A percentile compares a stretch with the other conserved stretches of the same genome.
These are phyloP conservation scores for Sicus ferrugineus DNA, from an alignment of 2,888 invertebrate species.

Conservation along the genomic window DNA sequence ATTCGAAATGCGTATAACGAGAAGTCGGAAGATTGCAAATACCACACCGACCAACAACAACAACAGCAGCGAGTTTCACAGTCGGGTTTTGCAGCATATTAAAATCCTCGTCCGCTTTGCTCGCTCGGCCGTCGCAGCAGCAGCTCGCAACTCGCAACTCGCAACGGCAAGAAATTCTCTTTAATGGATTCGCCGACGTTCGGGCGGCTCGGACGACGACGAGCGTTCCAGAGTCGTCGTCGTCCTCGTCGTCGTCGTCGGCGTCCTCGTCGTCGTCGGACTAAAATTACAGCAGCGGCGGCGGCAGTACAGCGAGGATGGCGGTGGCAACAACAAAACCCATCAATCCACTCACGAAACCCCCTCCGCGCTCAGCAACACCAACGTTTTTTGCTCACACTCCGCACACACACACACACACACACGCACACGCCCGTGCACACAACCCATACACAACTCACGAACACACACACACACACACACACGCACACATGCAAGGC, in stretches of 20 bases:
- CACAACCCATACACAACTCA: background rate
- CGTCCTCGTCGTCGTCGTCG: no score
- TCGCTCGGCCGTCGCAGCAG: background rate
- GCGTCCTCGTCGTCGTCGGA: no score
- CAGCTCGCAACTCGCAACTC: constrained; percentile 16
- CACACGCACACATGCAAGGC: background rate
- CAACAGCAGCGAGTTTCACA: no score
- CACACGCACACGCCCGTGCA: background rate
- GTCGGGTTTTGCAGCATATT: background rate
- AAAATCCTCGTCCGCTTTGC: background rate
- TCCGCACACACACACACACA: constrained; percentile 1
- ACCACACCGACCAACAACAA: no score
- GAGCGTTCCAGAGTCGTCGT: constrained; percentile 30
- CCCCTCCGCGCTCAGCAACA: constrained; percentile 6
- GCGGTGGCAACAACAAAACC: constrained; percentile 36
- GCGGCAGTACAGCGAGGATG: no score
- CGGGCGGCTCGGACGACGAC: constrained; percentile 31
- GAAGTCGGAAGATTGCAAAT: background rate
- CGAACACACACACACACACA: constrained; percentile 2
- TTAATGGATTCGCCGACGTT: constrained; percentile 34
- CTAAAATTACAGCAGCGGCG: constrained; percentile 48
- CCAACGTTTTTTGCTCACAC: constrained; percentile 32
- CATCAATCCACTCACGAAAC: background rate
- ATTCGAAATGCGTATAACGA: background rate
- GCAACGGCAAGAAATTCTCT: constrained; percentile 28